These are phyloP conservation scores for Hippocampus zosterae DNA, from an alignment of 2,113 vertebrate genomes.

Conservation along the genomic window DNA sequence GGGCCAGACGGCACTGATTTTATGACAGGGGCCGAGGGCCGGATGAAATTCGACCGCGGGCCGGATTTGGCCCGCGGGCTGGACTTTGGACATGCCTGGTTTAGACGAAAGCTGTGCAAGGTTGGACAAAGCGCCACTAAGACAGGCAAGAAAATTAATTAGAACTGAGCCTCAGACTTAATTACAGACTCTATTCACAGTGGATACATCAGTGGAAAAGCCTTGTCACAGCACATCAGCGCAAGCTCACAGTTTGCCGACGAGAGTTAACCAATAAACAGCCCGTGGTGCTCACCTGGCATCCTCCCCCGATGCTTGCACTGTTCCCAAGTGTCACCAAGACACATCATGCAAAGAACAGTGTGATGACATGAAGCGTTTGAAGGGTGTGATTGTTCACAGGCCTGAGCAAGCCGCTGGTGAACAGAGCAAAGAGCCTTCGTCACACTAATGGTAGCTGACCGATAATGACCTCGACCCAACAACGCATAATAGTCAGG, in stretches of 20 bases:
- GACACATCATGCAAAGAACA: slow-evolving; percentile 22
- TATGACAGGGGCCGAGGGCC: too few species aligned
- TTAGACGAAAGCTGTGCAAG: slow-evolving; percentile 24
- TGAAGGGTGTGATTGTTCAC: slow-evolving; percentile 26
- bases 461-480: neutral
- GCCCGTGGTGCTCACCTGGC: slow-evolving; percentile 18
- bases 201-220: slow-evolving; percentile 48
- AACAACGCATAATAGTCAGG: neutral
- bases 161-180: slow-evolving; percentile 57
- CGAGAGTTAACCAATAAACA: slow-evolving; percentile 40
- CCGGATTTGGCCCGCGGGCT: too few species aligned
- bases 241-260: slow-evolving; percentile 27
- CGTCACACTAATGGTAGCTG: neutral
- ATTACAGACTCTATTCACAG: slow-evolving; percentile 62
- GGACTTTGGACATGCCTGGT: too few species aligned
- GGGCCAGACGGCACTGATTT: too few species aligned
- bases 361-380: slow-evolving; percentile 19
- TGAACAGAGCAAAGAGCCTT: slow-evolving; percentile 3
- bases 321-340: slow-evolving; percentile 33
- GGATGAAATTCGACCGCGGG: too few species aligned
- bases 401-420: slow-evolving; percentile 6
- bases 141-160: slow-evolving; percentile 62
- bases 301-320: slow-evolving; percentile 14
- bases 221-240: slow-evolving; percentile 36
- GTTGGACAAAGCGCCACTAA: slow-evolving; percentile 43